Evolutionary conservation across 2,113 vertebrate species (phyloP).

Genomic region (Pachycephala philippinensis): DNA sequence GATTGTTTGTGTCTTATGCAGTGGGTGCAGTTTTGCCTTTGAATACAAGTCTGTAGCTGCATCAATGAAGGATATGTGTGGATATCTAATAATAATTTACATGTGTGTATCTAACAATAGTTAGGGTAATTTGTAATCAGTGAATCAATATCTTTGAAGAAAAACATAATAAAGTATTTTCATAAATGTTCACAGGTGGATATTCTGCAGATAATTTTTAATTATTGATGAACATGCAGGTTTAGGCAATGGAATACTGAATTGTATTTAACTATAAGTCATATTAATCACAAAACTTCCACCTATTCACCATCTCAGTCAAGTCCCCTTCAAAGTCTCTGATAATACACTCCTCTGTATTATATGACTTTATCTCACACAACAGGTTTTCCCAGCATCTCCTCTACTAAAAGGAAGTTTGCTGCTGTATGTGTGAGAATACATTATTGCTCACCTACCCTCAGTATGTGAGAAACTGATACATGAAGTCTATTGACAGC

Average conservation of each 20-base stretch:
- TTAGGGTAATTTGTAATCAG: neutral
- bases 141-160: neutral
- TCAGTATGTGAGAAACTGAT: neutral
- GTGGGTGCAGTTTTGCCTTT: neutral
- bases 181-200: neutral
- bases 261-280: neutral
- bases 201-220: neutral
- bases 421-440: neutral
- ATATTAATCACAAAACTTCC: neutral
- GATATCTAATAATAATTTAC: neutral
- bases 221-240: neutral
- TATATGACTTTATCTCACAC: neutral
- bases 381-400: neutral
- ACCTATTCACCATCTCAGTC: neutral
- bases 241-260: neutral
- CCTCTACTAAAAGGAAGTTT: neutral
- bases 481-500: neutral
- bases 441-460: neutral
- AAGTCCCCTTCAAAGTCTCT: neutral
- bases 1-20: neutral
- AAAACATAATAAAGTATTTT: neutral
- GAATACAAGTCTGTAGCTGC: neutral
- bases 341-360: neutral
- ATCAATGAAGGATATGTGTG: neutral
- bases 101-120: neutral